Percentiles rank a stretch among this genome's conserved stretches.
phyloP scores from a whole-genome alignment of 2,797 vertebrate genomes.

The Sebastes hubbsi region DNA sequence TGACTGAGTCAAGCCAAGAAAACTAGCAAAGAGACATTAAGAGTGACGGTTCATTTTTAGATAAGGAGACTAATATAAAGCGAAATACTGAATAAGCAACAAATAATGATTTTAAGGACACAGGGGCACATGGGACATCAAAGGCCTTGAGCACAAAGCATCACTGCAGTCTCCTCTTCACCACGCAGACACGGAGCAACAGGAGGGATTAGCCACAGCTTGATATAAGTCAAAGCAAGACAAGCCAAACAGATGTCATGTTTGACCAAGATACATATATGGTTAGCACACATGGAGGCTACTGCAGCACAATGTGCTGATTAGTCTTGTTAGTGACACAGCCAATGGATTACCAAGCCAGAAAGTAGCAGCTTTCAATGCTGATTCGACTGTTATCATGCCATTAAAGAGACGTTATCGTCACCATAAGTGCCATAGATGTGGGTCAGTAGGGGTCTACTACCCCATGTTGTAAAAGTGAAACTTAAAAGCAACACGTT shows the following conservation, averaged over 20 bases:
- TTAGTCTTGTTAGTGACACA: constrained; percentile 11
- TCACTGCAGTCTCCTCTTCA: constrained; percentile 34
- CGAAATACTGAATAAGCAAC: neutral
- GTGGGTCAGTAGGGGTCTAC: no score
- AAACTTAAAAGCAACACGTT: no score
- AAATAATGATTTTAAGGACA: neutral
- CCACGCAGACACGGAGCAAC: constrained; percentile 33
- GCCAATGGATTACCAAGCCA: constrained; percentile 9
- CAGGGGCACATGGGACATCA: constrained; percentile 3
- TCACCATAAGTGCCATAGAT: no score
- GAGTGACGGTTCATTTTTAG: neutral
- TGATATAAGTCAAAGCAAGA: constrained; percentile 57
- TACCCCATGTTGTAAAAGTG: no score
- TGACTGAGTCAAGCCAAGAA: neutral
- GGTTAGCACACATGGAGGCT: constrained; percentile 23
- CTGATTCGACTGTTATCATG: no score
- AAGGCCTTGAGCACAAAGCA: constrained; percentile 22
- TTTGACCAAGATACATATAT: constrained; percentile 45
- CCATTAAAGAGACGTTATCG: no score
- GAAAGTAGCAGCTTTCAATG: neutral
- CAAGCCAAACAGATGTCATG: constrained; percentile 52
- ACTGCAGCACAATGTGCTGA: constrained; percentile 16
- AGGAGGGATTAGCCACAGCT: constrained; percentile 43
- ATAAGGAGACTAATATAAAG: neutral
- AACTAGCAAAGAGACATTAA: neutral